Conservation (phyloP, 2,797 vertebrate species). For the Brachyrhaphis roseni region DNA sequence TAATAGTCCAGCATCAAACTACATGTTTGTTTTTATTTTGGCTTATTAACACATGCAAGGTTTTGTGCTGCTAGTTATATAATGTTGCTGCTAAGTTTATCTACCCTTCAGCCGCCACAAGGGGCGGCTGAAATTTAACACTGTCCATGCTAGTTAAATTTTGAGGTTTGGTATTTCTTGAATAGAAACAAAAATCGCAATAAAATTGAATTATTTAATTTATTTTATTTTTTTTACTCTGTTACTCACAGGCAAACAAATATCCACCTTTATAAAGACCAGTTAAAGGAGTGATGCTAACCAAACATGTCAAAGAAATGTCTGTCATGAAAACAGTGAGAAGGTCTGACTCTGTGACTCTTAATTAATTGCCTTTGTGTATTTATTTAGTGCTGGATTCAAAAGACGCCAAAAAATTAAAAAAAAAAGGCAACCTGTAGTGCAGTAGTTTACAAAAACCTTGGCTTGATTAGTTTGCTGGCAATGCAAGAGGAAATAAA, state of each 20-base stretch:
- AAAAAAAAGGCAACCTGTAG: no score
- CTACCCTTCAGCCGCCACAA: neutral
- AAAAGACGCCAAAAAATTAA: neutral
- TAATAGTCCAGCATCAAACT: neutral
- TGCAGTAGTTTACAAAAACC: neutral
- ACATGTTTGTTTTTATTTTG: neutral
- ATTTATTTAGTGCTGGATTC: neutral
- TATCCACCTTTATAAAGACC: neutral
- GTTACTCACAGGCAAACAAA: neutral
- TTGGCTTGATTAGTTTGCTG: conserved; percentile 1
- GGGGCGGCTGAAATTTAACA: neutral
- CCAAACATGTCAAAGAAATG: neutral
- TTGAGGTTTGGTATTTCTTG: neutral
- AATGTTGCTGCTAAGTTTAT: neutral
- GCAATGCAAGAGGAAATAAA: neutral
- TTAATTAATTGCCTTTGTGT: neutral
- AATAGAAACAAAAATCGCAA: neutral
- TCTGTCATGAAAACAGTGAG: neutral
- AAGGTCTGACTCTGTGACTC: neutral
- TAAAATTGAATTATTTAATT: neutral
- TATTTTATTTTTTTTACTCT: neutral
- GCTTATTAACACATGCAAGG: neutral
- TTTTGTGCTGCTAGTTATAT: neutral
- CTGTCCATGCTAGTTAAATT: neutral
- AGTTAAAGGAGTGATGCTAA: neutral